Evolutionary conservation across 2,113 vertebrate genomes (phyloP).

Genomic region (Crocuta crocuta): DNA sequence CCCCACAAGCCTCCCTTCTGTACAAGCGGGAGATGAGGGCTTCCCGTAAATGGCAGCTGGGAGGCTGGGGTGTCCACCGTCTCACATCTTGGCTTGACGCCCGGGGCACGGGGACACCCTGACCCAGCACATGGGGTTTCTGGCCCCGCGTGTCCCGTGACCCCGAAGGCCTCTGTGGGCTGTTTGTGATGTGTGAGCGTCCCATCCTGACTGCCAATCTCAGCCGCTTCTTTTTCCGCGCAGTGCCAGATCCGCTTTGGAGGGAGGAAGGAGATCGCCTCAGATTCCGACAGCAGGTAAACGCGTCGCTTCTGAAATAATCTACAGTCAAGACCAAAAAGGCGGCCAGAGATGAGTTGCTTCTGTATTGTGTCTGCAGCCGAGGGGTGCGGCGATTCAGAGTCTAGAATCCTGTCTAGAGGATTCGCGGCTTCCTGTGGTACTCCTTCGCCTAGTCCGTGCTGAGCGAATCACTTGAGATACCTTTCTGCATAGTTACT

Average conservation of each 20-base stretch:
- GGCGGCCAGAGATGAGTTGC: neutral
- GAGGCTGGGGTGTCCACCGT: neutral
- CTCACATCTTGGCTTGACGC: neutral
- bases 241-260: constrained; percentile 99
- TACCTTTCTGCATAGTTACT: neutral
- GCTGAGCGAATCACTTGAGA: neutral
- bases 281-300: constrained; percentile 99
- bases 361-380: neutral
- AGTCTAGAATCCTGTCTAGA: neutral
- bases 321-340: neutral
- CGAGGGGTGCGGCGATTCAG: neutral
- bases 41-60: neutral
- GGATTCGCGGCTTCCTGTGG: neutral
- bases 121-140: neutral
- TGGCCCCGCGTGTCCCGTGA: neutral
- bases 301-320: neutral
- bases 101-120: neutral
- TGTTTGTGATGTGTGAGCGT: neutral
- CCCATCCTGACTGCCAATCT: neutral
- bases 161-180: neutral
- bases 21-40: neutral
- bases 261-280: constrained; percentile 98
- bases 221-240: constrained; percentile 64
- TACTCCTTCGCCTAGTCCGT: neutral
- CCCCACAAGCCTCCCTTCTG: neutral